Evolutionary conservation across 2,113 vertebrate genomes (phyloP).

Genomic region (Melanostigma gelatinosum): DNA sequence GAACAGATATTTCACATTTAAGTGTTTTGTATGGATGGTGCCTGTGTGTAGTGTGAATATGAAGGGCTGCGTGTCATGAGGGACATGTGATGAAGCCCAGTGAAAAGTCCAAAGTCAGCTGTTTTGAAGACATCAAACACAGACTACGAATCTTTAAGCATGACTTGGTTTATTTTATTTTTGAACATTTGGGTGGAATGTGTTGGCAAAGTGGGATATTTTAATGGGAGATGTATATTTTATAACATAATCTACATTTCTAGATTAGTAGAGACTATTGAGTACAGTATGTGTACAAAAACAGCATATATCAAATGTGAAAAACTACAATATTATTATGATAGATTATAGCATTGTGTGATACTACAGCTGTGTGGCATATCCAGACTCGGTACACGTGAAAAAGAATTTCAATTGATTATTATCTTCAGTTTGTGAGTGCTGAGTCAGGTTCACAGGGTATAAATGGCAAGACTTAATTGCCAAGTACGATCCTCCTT

Average conservation of each 20-base stretch:
- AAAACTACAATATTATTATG: constrained; percentile 73
- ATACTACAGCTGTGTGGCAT: constrained; percentile 74
- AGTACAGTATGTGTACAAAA: constrained; percentile 76
- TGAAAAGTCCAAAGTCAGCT: constrained; percentile 60
- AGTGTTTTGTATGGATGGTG: constrained; percentile 52
- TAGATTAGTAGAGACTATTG: constrained; percentile 81
- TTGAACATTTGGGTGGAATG: constrained; percentile 67
- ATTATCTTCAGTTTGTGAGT: constrained; percentile 66
- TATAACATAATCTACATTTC: constrained; percentile 85
- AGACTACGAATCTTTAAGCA: constrained; percentile 60
- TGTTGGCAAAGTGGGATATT: constrained; percentile 79
- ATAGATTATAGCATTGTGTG: constrained; percentile 77
- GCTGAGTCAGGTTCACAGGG: constrained; percentile 78
- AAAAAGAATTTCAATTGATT: constrained; percentile 59
- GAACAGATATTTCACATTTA: constrained; percentile 28
- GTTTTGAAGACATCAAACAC: constrained; percentile 49
- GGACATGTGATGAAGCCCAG: constrained; percentile 27
- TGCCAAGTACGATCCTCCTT: constrained; percentile 74
- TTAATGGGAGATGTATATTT: constrained; percentile 87
- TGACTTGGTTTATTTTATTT: constrained; percentile 59
- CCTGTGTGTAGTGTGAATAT: constrained; percentile 33
- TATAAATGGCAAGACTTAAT: constrained; percentile 74
- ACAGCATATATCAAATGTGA: constrained; percentile 80
- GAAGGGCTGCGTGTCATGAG: constrained; percentile 27
- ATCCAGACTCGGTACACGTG: constrained; percentile 75